Percentiles rank a stretch among this genome's conserved stretches.
Conservation (phyloP, 2,113 vertebrate genomes). For the Peromyscus californicus region DNA sequence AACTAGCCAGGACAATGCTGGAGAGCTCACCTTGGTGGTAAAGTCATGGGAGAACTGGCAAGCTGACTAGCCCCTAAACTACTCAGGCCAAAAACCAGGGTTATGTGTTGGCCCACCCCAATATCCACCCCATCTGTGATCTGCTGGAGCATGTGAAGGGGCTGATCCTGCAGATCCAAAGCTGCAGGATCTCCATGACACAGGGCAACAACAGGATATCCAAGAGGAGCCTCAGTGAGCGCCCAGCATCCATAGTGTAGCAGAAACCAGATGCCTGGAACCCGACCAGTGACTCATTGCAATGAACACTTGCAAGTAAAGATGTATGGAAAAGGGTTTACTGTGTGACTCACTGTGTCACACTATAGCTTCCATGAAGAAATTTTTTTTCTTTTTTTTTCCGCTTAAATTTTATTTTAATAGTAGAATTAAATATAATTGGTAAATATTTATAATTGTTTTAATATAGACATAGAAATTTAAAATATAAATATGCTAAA, state of each 20-base stretch:
- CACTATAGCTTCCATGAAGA: background rate
- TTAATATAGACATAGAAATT: background rate
- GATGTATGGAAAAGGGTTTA: background rate
- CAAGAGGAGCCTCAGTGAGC: no score
- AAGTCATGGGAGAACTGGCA: no score
- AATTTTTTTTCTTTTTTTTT: background rate
- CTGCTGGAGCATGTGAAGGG: no score
- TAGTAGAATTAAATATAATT: conserved; percentile 26
- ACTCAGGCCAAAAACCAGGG: no score
- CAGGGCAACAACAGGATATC: no score
- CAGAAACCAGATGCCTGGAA: background rate
- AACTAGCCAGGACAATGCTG: no score
- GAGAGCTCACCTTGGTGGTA: no score
- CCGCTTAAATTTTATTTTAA: background rate
- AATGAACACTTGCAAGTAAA: background rate
- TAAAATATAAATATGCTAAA: background rate
- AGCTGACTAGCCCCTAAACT: no score
- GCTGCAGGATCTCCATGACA: no score
- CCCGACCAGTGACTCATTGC: background rate
- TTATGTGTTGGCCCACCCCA: no score
- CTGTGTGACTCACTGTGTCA: background rate
- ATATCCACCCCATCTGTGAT: no score
- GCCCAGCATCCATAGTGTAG: background rate
- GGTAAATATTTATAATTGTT: background rate
- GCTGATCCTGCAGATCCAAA: no score